Evolutionary conservation across 37 sponge, comb jelly and placozoan species (phyloP).

Genomic region (Chondrilla cf. caribensis): DNA sequence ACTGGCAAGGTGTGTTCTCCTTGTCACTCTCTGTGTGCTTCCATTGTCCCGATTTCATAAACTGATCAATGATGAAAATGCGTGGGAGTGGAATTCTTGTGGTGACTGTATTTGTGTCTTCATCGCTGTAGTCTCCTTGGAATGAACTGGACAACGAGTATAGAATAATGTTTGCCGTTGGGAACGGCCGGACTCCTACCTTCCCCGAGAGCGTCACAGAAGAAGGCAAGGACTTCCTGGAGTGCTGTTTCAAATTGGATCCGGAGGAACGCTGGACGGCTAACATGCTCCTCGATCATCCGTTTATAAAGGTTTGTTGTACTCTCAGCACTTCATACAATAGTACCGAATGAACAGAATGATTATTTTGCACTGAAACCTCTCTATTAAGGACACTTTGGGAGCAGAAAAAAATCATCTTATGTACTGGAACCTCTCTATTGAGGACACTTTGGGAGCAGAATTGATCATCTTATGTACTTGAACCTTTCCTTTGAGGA

Average conservation of each 20-base stretch:
- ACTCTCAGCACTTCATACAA: constrained; percentile 39
- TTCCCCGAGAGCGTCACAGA: constrained; percentile 33
- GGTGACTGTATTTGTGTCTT: background rate
- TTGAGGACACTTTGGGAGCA: too few relatives aligned
- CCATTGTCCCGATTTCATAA: background rate
- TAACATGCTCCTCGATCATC: constrained; percentile 44
- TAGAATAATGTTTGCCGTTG: constrained; percentile 70
- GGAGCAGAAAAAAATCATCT: too few relatives aligned
- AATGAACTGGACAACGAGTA: constrained; percentile 68
- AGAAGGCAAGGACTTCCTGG: constrained; percentile 73
- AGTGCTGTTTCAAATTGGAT: constrained; percentile 44
- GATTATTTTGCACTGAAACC: too few relatives aligned
- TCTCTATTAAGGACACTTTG: too few relatives aligned
- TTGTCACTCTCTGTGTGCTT: background rate
- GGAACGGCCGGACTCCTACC: constrained; percentile 45
- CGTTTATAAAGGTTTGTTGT: constrained; percentile 70
- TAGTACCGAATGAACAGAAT: too few relatives aligned
- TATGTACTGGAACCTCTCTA: too few relatives aligned
- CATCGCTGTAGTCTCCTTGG: constrained; percentile 64
- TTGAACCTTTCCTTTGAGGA: too few relatives aligned
- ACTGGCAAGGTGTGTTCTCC: constrained; percentile 69
- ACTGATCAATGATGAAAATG: background rate
- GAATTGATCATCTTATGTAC: too few relatives aligned
- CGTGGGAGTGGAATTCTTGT: background rate
- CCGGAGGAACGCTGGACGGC: constrained; percentile 50